Evolutionary conservation across 2,797 vertebrate genomes (phyloP).

Genomic region (Phrynocephalus forsythii): DNA sequence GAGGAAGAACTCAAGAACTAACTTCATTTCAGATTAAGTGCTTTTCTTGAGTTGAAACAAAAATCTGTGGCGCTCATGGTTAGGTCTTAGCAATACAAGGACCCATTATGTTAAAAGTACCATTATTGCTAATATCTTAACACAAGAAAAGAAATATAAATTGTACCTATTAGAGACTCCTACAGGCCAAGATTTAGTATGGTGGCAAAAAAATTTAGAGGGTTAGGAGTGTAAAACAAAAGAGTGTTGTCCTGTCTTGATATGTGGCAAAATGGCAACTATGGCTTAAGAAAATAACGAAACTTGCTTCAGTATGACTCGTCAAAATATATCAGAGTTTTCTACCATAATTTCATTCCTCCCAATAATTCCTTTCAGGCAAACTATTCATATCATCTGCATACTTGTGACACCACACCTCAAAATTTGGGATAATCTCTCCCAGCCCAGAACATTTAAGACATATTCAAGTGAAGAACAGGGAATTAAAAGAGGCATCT

Average conservation of each 20-base stretch:
- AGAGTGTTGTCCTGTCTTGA: no score
- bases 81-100: background rate
- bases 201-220: no score
- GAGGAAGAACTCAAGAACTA: background rate
- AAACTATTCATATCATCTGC: background rate
- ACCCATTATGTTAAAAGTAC: background rate
- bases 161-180: background rate
- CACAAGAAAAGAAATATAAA: background rate
- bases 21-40: no score
- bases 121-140: background rate
- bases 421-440: background rate
- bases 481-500: no score
- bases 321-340: background rate
- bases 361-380: background rate
- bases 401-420: no score
- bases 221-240: no score
- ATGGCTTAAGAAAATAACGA: background rate
- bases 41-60: no score
- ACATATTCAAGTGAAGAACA: no score
- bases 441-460: background rate
- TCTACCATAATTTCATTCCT: background rate
- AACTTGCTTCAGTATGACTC: no score
- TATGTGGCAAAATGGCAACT: background rate
- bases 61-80: background rate
- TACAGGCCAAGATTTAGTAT: no score